Base-by-base conservation (phyloP, 2,797 vertebrate genomes). In the Parotocinclus haroldoi region DNA sequence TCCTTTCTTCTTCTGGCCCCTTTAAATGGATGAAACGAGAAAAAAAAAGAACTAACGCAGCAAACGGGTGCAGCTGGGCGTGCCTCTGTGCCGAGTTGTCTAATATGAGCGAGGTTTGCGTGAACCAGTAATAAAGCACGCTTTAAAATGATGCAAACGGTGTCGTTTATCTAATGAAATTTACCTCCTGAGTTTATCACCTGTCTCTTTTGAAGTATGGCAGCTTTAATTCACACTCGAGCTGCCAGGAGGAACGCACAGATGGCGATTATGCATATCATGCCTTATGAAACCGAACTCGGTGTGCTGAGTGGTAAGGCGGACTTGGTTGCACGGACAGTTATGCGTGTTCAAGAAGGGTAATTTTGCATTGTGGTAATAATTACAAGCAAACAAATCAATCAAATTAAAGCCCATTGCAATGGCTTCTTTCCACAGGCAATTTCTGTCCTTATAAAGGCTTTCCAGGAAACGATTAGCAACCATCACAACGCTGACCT, bases 181-280 rank as follows among this genome's bases (percentile, higher is more conserved):
- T 63, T 63, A 38, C 60, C 60, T 63, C 37, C 42, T 38, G 49
- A 52, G 37, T 37, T 63, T 38, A 63, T 63, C 14, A 27, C 49
- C 49, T 17, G 7, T 63, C 49, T 63, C 60, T 42, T 42, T 63
- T 63, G 60, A 63, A 63, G 42, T 37, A 63, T 51, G 49, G 38
- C 14, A 18, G 49, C 60, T 42, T 63, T 63, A 52, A 63, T 63
- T 40, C 49, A 7, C 7, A 2, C 49, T 42, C 38, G 9, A 45
- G 60, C 44, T 62, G 60, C 37, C 60, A 51, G 60, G 37, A 52
- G 49, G 38, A 10, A 13, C 13, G 10, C 19, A 16, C 58, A 38
- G 45, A 40, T 60, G 13, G 27, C 48, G 5, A n/a, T 51, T 38
- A 52, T 38, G 38, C 42, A 38, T 63, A 52, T 51, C 52, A 52